Percentiles rank a stretch among this genome's conserved stretches.
These are phyloP conservation scores for Ephydatia muelleri DNA, from an alignment of 37 sponge, comb jelly and placozoan genomes.

Conservation along the genomic window DNA sequence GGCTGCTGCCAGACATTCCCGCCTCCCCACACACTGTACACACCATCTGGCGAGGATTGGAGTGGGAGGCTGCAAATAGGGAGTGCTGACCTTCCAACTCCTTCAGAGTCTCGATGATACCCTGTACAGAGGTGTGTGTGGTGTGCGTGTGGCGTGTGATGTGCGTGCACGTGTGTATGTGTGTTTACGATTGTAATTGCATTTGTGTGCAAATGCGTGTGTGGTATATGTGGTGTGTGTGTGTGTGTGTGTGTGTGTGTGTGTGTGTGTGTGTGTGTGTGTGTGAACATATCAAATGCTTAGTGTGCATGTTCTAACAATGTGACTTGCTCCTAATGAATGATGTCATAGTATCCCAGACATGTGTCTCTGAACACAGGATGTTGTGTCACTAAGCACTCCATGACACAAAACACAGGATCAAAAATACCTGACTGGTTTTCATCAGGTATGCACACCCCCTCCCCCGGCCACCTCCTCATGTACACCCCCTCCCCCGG, in stretches of 20 bases:
- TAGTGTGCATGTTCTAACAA: background rate
- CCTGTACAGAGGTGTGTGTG: constrained; percentile 9
- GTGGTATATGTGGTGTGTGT: background rate
- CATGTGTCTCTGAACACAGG: background rate
- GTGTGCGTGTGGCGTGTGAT: background rate
- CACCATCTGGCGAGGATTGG: constrained; percentile 65
- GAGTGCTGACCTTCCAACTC: constrained; percentile 79
- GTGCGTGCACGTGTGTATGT: background rate
- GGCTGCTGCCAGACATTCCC: constrained; percentile 77
- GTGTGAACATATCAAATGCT: too few species aligned
- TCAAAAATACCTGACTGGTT: too few species aligned
- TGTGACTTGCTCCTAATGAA: background rate
- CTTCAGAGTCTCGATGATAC: constrained; percentile 27
- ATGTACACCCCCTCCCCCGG: too few species aligned
- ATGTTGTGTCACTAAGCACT: background rate
- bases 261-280: too few species aligned
- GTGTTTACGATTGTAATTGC: background rate
- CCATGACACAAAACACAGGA: too few species aligned
- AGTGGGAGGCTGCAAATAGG: constrained; percentile 83
- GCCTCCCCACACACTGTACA: constrained; percentile 91
- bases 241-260: background rate
- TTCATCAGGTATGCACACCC: too few species aligned
- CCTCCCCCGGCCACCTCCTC: too few species aligned
- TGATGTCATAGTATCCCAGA: background rate
- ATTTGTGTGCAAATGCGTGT: background rate